Conservation (phyloP, 1,140 invertebrate species). For the Venturia canescens region DNA sequence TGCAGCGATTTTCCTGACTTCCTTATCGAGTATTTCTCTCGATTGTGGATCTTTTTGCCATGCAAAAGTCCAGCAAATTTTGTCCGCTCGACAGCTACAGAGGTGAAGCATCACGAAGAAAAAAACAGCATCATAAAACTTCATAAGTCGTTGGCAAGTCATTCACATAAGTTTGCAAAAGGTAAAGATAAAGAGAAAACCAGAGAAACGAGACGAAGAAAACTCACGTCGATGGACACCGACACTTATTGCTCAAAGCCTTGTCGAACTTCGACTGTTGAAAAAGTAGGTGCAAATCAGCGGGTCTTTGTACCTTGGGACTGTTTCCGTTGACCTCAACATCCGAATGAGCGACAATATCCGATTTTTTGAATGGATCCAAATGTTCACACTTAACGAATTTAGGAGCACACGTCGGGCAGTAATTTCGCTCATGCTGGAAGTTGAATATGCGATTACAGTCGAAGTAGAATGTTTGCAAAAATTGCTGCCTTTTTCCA, state of each 20-base stretch:
- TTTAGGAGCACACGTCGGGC: background rate
- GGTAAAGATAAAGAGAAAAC: background rate
- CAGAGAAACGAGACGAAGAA: background rate
- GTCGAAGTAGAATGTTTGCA: background rate
- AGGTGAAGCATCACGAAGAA: background rate
- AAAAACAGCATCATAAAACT: slow-evolving; percentile 10
- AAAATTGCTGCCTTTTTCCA: background rate
- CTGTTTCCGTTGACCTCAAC: slow-evolving; percentile 17
- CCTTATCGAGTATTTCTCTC: background rate
- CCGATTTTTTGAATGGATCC: background rate
- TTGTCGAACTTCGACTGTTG: background rate
- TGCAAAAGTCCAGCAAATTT: background rate
- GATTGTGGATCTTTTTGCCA: background rate
- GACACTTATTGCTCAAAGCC: slow-evolving; percentile 40
- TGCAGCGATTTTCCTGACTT: background rate
- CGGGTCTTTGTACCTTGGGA: slow-evolving; percentile 12
- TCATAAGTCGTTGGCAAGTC: background rate
- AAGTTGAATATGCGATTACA: background rate
- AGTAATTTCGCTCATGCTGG: background rate
- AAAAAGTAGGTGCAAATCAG: background rate
- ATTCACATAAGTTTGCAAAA: background rate
- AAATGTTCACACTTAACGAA: background rate
- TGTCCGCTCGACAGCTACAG: background rate
- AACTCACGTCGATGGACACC: slow-evolving; percentile 26
- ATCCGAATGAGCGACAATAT: background rate